These are phyloP conservation scores for Encarsia formosa DNA, from an alignment of 2,888 invertebrate species.

Conservation along the genomic window DNA sequence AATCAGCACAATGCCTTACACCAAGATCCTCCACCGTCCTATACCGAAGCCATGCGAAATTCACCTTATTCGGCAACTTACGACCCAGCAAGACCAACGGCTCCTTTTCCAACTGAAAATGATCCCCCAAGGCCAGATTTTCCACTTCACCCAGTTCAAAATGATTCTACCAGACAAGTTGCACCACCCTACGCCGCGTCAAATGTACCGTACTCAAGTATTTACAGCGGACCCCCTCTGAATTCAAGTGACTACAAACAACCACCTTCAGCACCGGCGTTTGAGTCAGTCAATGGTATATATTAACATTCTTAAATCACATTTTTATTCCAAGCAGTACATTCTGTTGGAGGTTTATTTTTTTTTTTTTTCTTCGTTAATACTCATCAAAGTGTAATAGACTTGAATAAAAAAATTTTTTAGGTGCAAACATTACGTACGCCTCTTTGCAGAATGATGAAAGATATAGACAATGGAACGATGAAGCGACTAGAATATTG, in stretches of 20 bases:
- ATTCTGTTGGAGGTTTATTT: not conserved
- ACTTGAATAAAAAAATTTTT: not conserved
- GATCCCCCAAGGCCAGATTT: not conserved
- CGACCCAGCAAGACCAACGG: not conserved
- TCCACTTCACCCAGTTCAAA: too few relatives aligned
- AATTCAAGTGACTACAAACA: not conserved
- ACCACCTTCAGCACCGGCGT: not conserved
- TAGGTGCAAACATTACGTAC: not conserved
- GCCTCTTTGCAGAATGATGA: not conserved
- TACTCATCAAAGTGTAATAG: too few relatives aligned
- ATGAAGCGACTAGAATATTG: conserved; percentile 7
- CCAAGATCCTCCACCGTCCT: conserved; percentile 12
- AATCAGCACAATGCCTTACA: not conserved
- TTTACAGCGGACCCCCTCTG: not conserved
- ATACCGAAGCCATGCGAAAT: conserved; percentile 9
- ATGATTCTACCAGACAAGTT: too few relatives aligned
- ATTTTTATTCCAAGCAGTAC: not conserved
- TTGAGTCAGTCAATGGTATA: not conserved
- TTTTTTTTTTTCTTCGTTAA: not conserved
- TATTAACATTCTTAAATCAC: not conserved
- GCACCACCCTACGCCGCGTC: too few relatives aligned
- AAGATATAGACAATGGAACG: conserved; percentile 8
- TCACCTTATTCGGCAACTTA: not conserved
- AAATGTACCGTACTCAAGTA: not conserved
- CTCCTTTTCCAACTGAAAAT: not conserved